Evolutionary conservation across 2,113 vertebrate genomes (phyloP).

Genomic region (Martes martes): DNA sequence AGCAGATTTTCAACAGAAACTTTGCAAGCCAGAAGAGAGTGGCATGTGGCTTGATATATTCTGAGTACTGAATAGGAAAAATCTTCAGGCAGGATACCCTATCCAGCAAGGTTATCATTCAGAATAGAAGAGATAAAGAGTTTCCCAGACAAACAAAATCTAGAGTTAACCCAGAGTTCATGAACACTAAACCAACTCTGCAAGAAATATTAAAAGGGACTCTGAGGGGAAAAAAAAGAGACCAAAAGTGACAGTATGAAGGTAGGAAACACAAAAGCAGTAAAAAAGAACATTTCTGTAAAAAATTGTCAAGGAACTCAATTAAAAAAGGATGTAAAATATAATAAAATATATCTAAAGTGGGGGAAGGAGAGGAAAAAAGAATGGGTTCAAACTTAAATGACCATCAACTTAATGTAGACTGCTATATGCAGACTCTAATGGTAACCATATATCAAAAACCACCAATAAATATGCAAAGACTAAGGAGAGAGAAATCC

Average conservation of each 20-base stretch:
- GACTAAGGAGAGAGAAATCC: background rate
- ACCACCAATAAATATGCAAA: background rate
- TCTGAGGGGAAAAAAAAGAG: background rate
- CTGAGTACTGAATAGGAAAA: background rate
- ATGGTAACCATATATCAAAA: background rate
- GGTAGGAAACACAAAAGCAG: background rate
- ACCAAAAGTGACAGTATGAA: background rate
- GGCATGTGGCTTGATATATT: background rate
- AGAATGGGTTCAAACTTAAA: background rate
- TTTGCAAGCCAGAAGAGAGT: background rate
- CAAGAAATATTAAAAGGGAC: background rate
- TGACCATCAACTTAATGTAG: background rate
- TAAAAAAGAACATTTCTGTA: background rate
- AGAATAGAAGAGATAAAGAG: background rate
- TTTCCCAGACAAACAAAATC: background rate
- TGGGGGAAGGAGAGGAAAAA: background rate
- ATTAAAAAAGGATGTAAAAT: background rate
- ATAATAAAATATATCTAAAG: background rate
- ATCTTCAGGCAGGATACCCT: background rate
- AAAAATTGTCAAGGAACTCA: background rate
- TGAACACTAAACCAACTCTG: background rate
- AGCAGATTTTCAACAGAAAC: background rate
- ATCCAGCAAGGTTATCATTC: background rate
- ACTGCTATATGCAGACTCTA: background rate
- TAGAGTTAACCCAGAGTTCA: background rate